Base-by-base conservation (phyloP, 1,140 invertebrate genomes). In the Bradysia coprophila region DNA sequence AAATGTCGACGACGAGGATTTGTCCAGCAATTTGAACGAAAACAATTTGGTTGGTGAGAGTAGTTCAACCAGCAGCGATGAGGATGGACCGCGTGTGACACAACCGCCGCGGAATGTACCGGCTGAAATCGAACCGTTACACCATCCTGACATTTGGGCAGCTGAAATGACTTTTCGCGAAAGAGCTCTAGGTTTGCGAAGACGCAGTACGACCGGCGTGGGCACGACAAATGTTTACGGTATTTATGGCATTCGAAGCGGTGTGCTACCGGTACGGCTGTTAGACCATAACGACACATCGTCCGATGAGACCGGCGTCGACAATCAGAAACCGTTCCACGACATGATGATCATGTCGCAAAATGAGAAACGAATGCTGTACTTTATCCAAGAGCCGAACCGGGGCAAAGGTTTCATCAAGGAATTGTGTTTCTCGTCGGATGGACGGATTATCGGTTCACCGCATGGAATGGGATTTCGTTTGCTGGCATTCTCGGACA, bases 371-470 rank as follows among this genome's bases (percentile, higher is more conserved):
- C 68, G 89, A 24, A 65, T 95, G 18, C 77, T 86, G 1, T 85
- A 90, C 64, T 92, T 76, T 51, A 73, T 79, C 6, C 75, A 88
- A 52, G 89, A 94, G 57, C 81, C 83, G 0, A 92, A 88, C 56
- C 78, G 85, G 13, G 88, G 87, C 1, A 76, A 77, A 45, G 86
- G 86, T 1, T 91, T 85, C 47, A 84, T 84, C 15, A 84, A 83
- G 58, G 90, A 93, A 57, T 61, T 90, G 9, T 88, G 85, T 51
- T 93, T 89, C 55, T 92, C 86, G 1, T 66, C 79, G 2, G 87
- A 93, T 57, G 90, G 90, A 1, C 68, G 88, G 21, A 55, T 93
- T 1, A 81, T 95, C 19, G 89, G 83, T 54, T 93, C 89, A 0
- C 89, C 90, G 0, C 92, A 81, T 55, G 83, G 76, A 1, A 78